Base-by-base conservation (phyloP, 2,888 invertebrate species). In the Aricia artaxerxes region DNA sequence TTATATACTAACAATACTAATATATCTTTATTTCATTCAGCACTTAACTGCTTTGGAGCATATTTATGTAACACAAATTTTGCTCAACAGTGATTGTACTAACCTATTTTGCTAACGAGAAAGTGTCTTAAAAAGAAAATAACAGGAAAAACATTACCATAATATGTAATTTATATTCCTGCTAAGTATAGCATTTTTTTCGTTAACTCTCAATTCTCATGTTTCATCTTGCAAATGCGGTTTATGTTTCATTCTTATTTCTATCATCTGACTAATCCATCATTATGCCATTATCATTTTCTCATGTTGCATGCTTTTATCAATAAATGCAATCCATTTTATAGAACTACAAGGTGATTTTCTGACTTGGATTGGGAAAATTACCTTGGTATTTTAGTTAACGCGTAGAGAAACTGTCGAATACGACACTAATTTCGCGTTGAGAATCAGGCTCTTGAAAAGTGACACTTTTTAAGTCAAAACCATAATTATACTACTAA, bases 1-100 rank as follows among this genome's bases (percentile, higher is more conserved):
- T 64, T 76, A 73, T 80, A 80, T 78, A 81, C 49, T 79, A 79
- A 79, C 83, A 83, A 82, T 75, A 75, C n/a, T 75, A 75, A 53
- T 31, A 44, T 57, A 35, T 7, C 1, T 11, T 57, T 57, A 57
- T 69, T 35, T 69, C 4, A 35, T 16, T 16, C 11, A 69, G 69
- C 35, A 38, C 57, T 57, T 57, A 1, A n/a, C 5, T 61, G 61
- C 35, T 35, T 69, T 16, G 13, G 57, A 57, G 57, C 57, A 53
- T 53, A 13, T 53, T 53, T 6, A 53, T 3, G 44, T 44, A 44
- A 57, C 57, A 57, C 0, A 57, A 57, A 57, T 16, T 16, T 11
- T 16, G 11, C 16, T 57, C 57, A 57, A 3, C 53, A 53, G 16
- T 57, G 35, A 35, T 35, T 35, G 4, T 57, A 4, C 57, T 16